Evolutionary conservation across 2,113 vertebrate species (phyloP).

Genomic region (Hippopotamus amphibius): DNA sequence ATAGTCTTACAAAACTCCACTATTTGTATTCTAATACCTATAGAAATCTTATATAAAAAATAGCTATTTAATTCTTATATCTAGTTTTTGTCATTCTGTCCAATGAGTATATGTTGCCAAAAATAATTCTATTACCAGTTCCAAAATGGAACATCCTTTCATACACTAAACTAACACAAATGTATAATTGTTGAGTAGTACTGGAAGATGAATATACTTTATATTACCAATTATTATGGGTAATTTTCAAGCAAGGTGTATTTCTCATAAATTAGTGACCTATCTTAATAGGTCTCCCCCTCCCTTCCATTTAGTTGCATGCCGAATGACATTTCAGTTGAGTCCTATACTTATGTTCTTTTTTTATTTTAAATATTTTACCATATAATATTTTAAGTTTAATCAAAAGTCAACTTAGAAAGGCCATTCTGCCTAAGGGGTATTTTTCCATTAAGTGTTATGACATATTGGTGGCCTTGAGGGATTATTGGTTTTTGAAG

Average conservation of each 20-base stretch:
- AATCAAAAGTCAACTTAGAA: slow-evolving; percentile 98
- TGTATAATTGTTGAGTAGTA: background rate
- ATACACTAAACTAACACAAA: background rate
- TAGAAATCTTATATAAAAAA: background rate
- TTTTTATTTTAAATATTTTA: slow-evolving; percentile 88
- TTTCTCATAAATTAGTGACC: slow-evolving; percentile 82
- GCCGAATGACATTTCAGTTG: slow-evolving; percentile 86
- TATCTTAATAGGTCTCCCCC: slow-evolving; percentile 60
- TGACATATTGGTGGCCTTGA: slow-evolving; percentile 99
- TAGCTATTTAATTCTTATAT: background rate
- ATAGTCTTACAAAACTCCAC: background rate
- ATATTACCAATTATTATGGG: slow-evolving; percentile 80
- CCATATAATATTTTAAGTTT: slow-evolving; percentile 95
- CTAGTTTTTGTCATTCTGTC: background rate
- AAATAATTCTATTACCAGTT: background rate
- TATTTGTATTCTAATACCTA: background rate
- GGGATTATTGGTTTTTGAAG: slow-evolving; percentile 99
- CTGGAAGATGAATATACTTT: slow-evolving; percentile 42
- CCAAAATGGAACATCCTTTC: background rate
- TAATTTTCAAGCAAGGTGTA: slow-evolving; percentile 82
- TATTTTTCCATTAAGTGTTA: slow-evolving; percentile 99
- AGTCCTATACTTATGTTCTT: slow-evolving; percentile 86
- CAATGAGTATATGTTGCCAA: background rate
- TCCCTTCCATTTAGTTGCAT: slow-evolving; percentile 75
- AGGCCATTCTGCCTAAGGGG: slow-evolving; percentile 96